These are phyloP conservation scores for Microcebus tavaratra DNA, from an alignment of 2,113 vertebrate species.

Conservation along the genomic window DNA sequence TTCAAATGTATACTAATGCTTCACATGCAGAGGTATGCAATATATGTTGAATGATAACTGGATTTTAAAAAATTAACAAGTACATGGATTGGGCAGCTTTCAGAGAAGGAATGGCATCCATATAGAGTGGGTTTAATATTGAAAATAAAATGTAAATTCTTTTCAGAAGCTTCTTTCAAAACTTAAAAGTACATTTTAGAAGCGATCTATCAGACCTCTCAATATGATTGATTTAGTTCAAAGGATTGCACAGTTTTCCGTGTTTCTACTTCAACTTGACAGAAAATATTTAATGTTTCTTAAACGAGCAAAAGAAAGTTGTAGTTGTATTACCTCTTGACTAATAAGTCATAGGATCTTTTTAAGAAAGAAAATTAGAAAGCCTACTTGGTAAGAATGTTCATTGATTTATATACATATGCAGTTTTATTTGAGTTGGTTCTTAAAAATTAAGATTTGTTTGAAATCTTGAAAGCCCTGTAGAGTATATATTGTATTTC, in stretches of 20 bases:
- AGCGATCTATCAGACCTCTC: neutral
- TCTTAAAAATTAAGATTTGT: neutral
- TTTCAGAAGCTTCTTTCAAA: neutral
- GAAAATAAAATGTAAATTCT: neutral
- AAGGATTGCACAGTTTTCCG: neutral
- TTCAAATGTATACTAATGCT: neutral
- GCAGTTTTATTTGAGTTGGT: neutral
- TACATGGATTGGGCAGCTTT: neutral
- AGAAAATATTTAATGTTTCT: slow-evolving; percentile 39
- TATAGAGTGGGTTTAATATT: neutral
- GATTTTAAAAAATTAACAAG: neutral
- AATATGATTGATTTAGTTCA: neutral
- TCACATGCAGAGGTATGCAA: neutral
- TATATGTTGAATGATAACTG: neutral
- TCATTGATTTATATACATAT: neutral
- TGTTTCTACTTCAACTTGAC: neutral
- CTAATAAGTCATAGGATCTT: neutral
- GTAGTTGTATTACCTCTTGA: neutral
- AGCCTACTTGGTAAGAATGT: neutral
- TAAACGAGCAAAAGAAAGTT: neutral
- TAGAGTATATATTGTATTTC: neutral
- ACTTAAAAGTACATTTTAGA: neutral
- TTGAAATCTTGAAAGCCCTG: slow-evolving; percentile 26
- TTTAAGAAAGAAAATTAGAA: neutral
- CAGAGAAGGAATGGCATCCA: neutral